Conservation (phyloP, 2,113 vertebrate species). For the Thymallus thymallus region DNA sequence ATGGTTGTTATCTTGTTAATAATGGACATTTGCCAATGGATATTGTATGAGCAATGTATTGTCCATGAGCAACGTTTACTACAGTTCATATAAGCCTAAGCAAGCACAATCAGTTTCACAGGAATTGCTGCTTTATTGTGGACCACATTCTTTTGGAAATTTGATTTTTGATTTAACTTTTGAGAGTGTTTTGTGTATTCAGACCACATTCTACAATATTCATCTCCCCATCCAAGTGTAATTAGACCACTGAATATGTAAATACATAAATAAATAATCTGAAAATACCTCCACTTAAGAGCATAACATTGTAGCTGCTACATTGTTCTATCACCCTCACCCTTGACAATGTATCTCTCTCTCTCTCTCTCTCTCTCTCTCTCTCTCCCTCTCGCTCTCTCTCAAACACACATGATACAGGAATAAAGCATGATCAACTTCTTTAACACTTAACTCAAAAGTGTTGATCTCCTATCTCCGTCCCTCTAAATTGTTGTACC, state of each 20-base stretch:
- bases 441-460: constrained; percentile 12
- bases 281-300: no score
- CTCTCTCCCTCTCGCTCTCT: not conserved
- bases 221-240: no score
- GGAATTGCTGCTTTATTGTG: no score
- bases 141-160: no score
- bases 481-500: constrained; percentile 3
- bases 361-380: not conserved
- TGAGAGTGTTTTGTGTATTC: no score
- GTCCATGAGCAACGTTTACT: not conserved
- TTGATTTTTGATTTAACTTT: no score
- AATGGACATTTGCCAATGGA: not conserved
- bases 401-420: not conserved
- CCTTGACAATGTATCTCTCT: constrained; percentile 22
- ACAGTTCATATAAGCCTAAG: not conserved
- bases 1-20: not conserved
- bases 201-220: no score
- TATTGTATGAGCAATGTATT: constrained; percentile 2
- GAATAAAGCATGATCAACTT: constrained; percentile 5
- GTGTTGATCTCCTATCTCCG: constrained; percentile 12
- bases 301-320: no score
- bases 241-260: no score
- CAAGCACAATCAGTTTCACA: no score
- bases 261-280: no score
- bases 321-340: not conserved